phyloP scores from a whole-genome alignment of 1,140 invertebrate species.

The Lordiphosa clarofinis region DNA sequence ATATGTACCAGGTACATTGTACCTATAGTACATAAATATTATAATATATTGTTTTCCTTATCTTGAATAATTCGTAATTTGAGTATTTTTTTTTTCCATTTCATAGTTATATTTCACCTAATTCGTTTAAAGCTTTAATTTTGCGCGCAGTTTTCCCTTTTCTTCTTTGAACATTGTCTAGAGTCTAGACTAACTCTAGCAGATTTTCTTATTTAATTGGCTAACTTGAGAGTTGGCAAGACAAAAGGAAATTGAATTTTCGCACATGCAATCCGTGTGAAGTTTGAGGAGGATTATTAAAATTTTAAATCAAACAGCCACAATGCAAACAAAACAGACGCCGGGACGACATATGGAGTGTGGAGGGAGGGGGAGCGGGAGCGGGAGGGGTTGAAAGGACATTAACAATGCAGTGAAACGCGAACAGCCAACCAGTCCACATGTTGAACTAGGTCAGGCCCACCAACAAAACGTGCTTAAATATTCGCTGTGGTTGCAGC shows the following conservation, averaged over 20 bases:
- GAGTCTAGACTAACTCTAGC: conserved; percentile 5
- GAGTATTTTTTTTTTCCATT: too few relatives aligned
- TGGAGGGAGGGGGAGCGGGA: too few relatives aligned
- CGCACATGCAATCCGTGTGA: conserved; percentile 2
- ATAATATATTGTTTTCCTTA: too few relatives aligned
- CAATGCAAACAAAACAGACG: conserved; percentile 21
- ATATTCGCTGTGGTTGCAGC: conserved; percentile 37
- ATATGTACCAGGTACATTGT: too few relatives aligned
- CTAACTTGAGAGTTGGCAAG: conserved; percentile 1
- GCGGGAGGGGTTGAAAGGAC: background rate
- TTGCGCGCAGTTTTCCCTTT: too few relatives aligned
- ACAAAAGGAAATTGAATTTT: conserved; percentile 28
- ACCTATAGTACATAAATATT: too few relatives aligned
- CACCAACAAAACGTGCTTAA: conserved; percentile 27
- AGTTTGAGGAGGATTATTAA: conserved; percentile 25
- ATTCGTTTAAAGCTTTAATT: too few relatives aligned
- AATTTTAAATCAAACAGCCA: conserved; percentile 49
- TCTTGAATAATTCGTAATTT: too few relatives aligned
- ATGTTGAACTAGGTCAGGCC: conserved; percentile 60
- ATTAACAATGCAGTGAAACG: conserved; percentile 20
- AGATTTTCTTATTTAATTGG: conserved; percentile 2
- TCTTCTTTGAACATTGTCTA: background rate
- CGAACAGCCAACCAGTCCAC: conserved; percentile 7
- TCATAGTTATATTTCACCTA: too few relatives aligned
- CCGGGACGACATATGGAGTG: too few relatives aligned